These are phyloP conservation scores for Callaeas wilsoni DNA, from an alignment of 2,113 vertebrate genomes.

Conservation along the genomic window DNA sequence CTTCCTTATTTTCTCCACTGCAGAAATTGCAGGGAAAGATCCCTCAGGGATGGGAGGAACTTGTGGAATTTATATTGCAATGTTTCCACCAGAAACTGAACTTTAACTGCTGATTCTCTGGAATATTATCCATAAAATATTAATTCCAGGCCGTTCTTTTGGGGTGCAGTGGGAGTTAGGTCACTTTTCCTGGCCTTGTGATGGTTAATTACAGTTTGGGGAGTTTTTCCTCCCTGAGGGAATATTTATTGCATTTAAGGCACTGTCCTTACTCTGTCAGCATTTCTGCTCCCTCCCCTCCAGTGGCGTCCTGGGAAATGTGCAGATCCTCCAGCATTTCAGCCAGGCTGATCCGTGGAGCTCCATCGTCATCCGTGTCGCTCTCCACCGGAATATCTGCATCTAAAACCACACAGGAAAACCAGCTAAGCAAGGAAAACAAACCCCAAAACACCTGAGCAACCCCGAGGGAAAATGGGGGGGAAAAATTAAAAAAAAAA, in stretches of 20 bases:
- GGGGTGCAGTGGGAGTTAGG: not conserved
- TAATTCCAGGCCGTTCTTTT: not conserved
- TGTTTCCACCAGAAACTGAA: not conserved
- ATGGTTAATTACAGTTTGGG: not conserved
- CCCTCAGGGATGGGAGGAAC: not conserved
- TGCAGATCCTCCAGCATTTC: slow-evolving; percentile 97
- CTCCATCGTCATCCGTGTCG: slow-evolving; percentile 91
- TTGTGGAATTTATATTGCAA: not conserved
- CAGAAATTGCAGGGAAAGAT: not conserved
- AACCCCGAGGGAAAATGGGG: not conserved
- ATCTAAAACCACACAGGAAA: slow-evolving; percentile 62
- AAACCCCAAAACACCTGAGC: not conserved
- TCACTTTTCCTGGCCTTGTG: not conserved
- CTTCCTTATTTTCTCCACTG: not conserved
- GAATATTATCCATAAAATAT: not conserved
- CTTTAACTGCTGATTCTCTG: not conserved
- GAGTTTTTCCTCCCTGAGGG: not conserved
- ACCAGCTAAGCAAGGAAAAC: not conserved
- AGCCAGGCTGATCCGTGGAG: slow-evolving; percentile 85
- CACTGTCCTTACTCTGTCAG: slow-evolving; percentile 67
- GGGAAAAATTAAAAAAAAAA: no score
- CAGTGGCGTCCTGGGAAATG: slow-evolving; percentile 87
- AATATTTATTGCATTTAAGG: not conserved
- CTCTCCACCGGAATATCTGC: slow-evolving; percentile 87
- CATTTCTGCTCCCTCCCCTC: slow-evolving; percentile 89